These are phyloP conservation scores for Zeuzera pyrina DNA, from an alignment of 2,888 invertebrate species.

Conservation along the genomic window DNA sequence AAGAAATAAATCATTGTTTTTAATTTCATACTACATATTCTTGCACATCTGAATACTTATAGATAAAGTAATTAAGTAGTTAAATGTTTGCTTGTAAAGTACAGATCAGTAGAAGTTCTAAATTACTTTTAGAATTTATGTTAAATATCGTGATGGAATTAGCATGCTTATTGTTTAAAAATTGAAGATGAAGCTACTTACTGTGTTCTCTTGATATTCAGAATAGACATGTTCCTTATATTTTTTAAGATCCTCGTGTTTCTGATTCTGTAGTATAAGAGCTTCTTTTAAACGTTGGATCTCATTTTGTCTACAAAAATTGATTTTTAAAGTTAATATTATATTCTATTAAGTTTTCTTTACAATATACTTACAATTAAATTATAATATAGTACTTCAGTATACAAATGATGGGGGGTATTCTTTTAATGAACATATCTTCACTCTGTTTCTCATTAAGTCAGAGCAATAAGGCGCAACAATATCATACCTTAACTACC, in stretches of 20 bases:
- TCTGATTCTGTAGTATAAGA: constrained; percentile 44
- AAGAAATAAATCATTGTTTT: not conserved
- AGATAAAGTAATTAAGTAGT: too few species aligned
- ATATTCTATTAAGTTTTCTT: not conserved
- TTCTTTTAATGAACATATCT: too few species aligned
- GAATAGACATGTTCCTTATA: constrained; percentile 54
- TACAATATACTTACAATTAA: too few species aligned
- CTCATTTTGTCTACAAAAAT: constrained; percentile 53
- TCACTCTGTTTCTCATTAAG: too few species aligned
- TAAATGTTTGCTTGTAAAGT: too few species aligned
- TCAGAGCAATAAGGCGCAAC: too few species aligned
- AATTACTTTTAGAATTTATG: not conserved
- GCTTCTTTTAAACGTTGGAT: constrained; percentile 54
- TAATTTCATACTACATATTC: not conserved
- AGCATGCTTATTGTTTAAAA: not conserved
- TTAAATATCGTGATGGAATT: too few species aligned
- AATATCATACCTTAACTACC: too few species aligned
- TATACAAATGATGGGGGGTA: too few species aligned
- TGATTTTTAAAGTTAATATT: not conserved
- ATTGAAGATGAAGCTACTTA: constrained; percentile 21
- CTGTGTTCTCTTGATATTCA: constrained; percentile 66
- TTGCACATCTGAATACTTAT: not conserved
- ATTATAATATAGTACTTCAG: too few species aligned
- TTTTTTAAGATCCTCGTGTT: constrained; percentile 52
- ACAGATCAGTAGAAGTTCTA: too few species aligned